Evolutionary conservation across 2,888 invertebrate genomes (phyloP).

Genomic region (Volucella inanis): DNA sequence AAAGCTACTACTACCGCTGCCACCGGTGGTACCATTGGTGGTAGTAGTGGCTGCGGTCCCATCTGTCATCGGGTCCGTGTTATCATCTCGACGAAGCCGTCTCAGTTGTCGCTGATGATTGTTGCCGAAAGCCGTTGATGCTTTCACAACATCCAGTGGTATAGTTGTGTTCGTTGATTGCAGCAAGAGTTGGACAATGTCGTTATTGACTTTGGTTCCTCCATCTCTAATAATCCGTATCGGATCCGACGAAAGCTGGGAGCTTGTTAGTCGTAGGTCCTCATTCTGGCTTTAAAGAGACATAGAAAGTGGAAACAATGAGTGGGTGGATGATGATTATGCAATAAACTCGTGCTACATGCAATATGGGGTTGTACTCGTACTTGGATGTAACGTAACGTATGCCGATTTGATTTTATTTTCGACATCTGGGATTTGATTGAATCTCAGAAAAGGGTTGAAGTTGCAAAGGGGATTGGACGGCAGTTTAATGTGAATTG

Average conservation of each 20-base stretch:
- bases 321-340: constrained; percentile 24
- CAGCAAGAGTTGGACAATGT: constrained; percentile 51
- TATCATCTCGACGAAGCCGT: constrained; percentile 54
- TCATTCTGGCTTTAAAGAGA: constrained; percentile 69
- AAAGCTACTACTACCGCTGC: constrained; percentile 67
- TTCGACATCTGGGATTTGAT: constrained; percentile 60
- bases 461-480: background rate
- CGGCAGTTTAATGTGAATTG: background rate
- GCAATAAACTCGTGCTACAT: constrained; percentile 7
- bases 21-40: background rate
- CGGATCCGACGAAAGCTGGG: constrained; percentile 55
- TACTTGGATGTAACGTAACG: constrained; percentile 32
- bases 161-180: constrained; percentile 67
- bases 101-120: constrained; percentile 47
- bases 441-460: constrained; percentile 56
- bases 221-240: constrained; percentile 67
- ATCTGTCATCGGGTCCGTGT: constrained; percentile 58
- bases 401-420: constrained; percentile 38
- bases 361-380: constrained; percentile 2
- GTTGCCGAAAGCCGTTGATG: constrained; percentile 33
- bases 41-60: constrained; percentile 16
- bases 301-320: constrained; percentile 56
- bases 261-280: constrained; percentile 63
- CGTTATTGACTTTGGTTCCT: constrained; percentile 67
- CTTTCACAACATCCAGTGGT: constrained; percentile 31